Evolutionary conservation across 2,888 invertebrate species (phyloP).

Genomic region (Tachina lurida): DNA sequence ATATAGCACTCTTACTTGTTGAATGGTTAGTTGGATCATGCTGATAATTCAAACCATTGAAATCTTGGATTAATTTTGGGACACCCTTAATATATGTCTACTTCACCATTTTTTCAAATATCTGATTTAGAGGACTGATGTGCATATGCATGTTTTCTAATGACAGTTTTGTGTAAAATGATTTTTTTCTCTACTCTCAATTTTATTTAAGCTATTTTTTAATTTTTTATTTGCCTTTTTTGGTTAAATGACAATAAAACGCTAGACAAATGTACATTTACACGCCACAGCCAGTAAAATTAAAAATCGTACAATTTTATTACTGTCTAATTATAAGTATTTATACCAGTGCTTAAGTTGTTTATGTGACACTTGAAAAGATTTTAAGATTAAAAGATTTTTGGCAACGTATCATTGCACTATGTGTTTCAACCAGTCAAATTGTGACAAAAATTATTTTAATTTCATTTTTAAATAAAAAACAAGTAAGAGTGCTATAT

Average conservation of each 20-base stretch:
- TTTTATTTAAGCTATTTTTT: conserved; percentile 18
- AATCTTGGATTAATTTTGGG: background rate
- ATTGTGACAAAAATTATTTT: background rate
- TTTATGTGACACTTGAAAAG: conserved; percentile 63
- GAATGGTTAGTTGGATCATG: no score
- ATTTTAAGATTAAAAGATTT: conserved; percentile 24
- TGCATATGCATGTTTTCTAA: conserved; percentile 5
- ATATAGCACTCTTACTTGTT: no score
- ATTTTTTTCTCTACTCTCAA: conserved; percentile 12
- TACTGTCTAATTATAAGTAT: conserved; percentile 63
- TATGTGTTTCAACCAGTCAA: background rate
- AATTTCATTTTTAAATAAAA: no score
- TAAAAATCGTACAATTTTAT: conserved; percentile 54
- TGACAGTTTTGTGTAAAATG: conserved; percentile 44
- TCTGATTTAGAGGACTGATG: conserved; percentile 5
- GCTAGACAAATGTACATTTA: conserved; percentile 22
- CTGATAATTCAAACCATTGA: no score
- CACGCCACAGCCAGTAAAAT: conserved; percentile 22
- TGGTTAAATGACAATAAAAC: conserved; percentile 24
- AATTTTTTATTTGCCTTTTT: conserved; percentile 18
- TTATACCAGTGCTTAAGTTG: conserved; percentile 49
- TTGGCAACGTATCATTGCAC: background rate
- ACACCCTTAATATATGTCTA: no score
- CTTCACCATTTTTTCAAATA: conserved; percentile 14
- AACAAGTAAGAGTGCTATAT: no score